These are phyloP conservation scores for Syngnathoides biaculeatus DNA, from an alignment of 2,113 vertebrate species.

Conservation along the genomic window DNA sequence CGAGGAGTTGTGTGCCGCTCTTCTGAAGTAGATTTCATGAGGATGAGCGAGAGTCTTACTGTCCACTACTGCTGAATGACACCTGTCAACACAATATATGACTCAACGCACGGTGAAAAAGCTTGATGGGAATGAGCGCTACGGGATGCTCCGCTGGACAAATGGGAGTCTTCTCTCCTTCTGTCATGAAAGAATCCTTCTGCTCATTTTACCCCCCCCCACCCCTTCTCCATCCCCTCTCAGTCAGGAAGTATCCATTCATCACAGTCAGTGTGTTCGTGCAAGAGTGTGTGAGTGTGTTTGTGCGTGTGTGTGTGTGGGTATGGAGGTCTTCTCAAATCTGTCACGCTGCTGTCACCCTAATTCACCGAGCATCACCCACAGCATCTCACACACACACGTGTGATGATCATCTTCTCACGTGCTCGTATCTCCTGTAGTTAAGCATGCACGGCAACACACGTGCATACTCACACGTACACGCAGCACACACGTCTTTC, in stretches of 20 bases:
- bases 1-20: constrained; percentile 12
- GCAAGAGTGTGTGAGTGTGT: constrained; percentile 33
- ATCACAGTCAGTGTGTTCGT: constrained; percentile 63
- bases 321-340: constrained; percentile 47
- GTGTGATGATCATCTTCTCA: constrained; percentile 2
- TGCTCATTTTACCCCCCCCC: constrained; percentile 6
- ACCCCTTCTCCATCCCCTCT: constrained; percentile 13
- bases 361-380: constrained; percentile 27
- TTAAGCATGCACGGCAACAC: too few species aligned
- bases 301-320: neutral
- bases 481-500: neutral
- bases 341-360: constrained; percentile 35
- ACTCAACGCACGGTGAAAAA: constrained; percentile 23
- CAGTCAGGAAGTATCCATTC: constrained; percentile 44
- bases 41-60: constrained; percentile 24
- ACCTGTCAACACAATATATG: constrained; percentile 14
- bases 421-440: constrained; percentile 3
- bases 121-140: constrained; percentile 37
- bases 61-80: constrained; percentile 14
- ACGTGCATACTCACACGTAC: constrained; percentile 10
- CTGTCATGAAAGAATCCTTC: constrained; percentile 37
- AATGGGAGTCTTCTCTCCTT: constrained; percentile 39
- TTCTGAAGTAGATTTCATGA: constrained; percentile 23
- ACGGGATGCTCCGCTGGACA: constrained; percentile 52
- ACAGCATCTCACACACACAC: constrained; percentile 8